Evolutionary conservation across 1,140 invertebrate species (phyloP).

Genomic region (Anoplophora glabripennis): DNA sequence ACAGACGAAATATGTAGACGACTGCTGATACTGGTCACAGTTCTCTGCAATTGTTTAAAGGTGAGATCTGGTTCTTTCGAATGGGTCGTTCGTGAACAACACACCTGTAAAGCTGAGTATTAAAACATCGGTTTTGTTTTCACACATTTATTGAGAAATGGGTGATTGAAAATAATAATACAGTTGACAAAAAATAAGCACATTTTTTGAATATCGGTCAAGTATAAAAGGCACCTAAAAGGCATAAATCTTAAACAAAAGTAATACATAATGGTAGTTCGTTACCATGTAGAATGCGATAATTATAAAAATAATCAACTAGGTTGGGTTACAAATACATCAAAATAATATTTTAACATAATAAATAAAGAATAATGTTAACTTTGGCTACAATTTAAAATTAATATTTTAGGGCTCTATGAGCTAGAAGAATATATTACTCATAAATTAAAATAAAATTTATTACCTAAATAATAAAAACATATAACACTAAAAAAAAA

Average conservation of each 20-base stretch:
- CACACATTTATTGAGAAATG: conserved; percentile 41
- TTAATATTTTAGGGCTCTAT: conserved; percentile 31
- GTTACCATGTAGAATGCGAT: conserved; percentile 10
- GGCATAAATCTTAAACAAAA: conserved; percentile 29
- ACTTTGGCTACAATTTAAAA: conserved; percentile 37
- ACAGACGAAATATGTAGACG: too few relatives aligned
- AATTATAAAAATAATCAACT: conserved; percentile 16
- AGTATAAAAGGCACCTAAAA: conserved; percentile 41
- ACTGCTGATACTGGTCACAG: too few relatives aligned
- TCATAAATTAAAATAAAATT: conserved; percentile 33
- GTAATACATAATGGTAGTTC: conserved; percentile 12
- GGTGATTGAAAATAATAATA: conserved; percentile 28
- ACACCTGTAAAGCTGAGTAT: too few relatives aligned
- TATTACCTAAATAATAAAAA: conserved; percentile 27
- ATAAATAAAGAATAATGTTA: conserved; percentile 32
- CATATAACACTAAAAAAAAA: conserved; percentile 20
- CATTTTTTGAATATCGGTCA: conserved; percentile 18
- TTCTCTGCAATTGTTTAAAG: too few relatives aligned
- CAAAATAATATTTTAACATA: too few relatives aligned
- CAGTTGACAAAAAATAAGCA: conserved; percentile 30
- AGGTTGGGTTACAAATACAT: conserved; percentile 21
- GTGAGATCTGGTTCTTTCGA: too few relatives aligned
- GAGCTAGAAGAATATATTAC: conserved; percentile 36
- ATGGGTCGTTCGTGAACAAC: too few relatives aligned
- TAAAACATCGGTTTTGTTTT: too few relatives aligned